These are phyloP conservation scores for Acleris holmiana DNA, from an alignment of 2,888 invertebrate genomes.

Conservation along the genomic window DNA sequence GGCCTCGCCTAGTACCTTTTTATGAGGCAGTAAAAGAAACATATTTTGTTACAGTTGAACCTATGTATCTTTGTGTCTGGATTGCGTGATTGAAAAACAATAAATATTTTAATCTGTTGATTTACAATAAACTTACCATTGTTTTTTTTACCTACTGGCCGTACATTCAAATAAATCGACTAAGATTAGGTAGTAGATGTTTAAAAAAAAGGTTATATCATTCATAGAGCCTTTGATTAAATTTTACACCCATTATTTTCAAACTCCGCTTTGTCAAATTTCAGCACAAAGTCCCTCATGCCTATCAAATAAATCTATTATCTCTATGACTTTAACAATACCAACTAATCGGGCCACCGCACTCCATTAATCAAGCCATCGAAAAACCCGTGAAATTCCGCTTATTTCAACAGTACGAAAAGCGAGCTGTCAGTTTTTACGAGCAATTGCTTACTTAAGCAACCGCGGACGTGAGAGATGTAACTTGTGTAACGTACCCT, in stretches of 20 bases:
- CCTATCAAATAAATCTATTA: conserved; percentile 1
- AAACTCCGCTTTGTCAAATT: too few species aligned
- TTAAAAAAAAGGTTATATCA: too few species aligned
- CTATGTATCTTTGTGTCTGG: neutral
- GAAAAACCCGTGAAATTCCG: conserved; percentile 27
- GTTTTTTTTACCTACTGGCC: too few species aligned
- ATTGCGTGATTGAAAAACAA: too few species aligned
- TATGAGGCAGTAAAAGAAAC: neutral
- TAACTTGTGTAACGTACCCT: conserved; percentile 41
- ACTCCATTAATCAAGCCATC: conserved; percentile 25
- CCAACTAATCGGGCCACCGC: conserved; percentile 20
- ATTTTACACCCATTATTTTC: too few species aligned
- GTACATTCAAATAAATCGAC: too few species aligned
- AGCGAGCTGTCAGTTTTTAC: conserved; percentile 36
- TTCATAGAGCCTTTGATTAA: too few species aligned
- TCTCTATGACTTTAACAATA: conserved; percentile 17
- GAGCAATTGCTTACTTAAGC: conserved; percentile 34
- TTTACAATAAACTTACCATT: too few species aligned
- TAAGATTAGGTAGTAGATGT: too few species aligned
- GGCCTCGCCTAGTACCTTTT: conserved; percentile 4
- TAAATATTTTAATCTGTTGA: too few species aligned
- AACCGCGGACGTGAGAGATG: conserved; percentile 38
- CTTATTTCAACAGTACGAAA: conserved; percentile 37
- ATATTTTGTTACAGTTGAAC: neutral
- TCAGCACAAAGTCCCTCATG: neutral